A percentile compares a stretch with the other conserved stretches of the same genome.
These are phyloP conservation scores for Eupithecia inturbata DNA, from an alignment of 2,888 invertebrate genomes.

Conservation along the genomic window DNA sequence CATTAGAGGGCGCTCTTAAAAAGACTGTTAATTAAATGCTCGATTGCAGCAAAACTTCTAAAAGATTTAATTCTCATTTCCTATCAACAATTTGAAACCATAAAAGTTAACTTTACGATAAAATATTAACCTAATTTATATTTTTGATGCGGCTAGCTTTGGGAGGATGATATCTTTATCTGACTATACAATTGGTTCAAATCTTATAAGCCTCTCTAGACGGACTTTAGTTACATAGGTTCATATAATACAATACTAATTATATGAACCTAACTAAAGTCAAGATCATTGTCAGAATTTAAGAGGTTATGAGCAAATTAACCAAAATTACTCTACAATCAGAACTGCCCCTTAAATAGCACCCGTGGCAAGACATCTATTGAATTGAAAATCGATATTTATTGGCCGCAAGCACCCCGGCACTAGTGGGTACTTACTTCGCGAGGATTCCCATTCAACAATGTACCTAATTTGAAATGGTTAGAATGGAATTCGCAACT, in stretches of 20 bases:
- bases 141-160: background rate
- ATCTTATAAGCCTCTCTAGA: background rate
- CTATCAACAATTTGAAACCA: background rate
- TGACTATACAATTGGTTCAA: background rate
- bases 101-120: background rate
- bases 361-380: conserved; percentile 59
- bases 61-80: no score
- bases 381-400: conserved; percentile 60
- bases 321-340: background rate
- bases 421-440: conserved; percentile 39
- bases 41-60: no score
- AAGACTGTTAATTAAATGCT: no score
- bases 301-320: background rate
- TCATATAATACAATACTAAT: no score
- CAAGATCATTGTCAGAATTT: background rate
- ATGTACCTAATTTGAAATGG: conserved; percentile 26
- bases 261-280: no score
- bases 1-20: no score
- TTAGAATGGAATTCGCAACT: conserved; percentile 22
- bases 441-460: conserved; percentile 30
- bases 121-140: no score
- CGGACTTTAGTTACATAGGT: background rate
- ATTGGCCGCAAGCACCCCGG: conserved; percentile 54
- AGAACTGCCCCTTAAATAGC: conserved; percentile 39
- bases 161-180: background rate